Base-by-base conservation (phyloP, 1,140 invertebrate species). In the Lucilia cuprina region DNA sequence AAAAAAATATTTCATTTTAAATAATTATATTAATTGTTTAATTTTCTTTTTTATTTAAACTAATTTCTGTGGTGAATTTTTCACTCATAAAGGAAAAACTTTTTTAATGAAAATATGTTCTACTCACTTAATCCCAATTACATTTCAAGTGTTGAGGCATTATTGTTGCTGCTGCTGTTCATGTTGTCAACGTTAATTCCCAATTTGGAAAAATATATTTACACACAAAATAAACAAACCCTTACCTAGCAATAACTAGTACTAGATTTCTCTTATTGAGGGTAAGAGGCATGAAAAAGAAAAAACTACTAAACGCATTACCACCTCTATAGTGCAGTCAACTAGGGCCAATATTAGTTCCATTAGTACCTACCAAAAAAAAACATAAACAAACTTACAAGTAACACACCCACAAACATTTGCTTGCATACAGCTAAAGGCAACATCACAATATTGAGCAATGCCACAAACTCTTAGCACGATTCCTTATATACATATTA, bases 31-130 rank as follows among this genome's bases (percentile, higher is more conserved):
- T 3, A 41, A 5, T 2, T 41, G 41, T 41, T 41, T 41, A 8
- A 41, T 41, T 7, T 10, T 3, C 0, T 41, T 41, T 41, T 41
- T 41, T 41, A 8, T 41, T 8, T n/a, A n/a, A n/a, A n/a, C n/a
- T n/a, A n/a, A 41, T 5, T 41, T 41, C 7, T 41, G 5, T 41
- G 41, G 25, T 30, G 25, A 30, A 30, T 30, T 30, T 30, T 41
- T 41, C 41, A 41, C 41, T 8, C 10, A 10, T 10, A 14, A 55
- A 55, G 17, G 50, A 21, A 70, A 70, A 70, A 70, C 5, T 70
- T 70, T 70, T 70, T 70, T 70, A 70, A 70, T 70, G 65, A 70
- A 70, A 70, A 70, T 70, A 21, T 70, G 65, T 70, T 70, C n/a
- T 70, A 70, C n/a, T 70, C 65, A 70, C 21, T 70, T 70, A 70